A percentile compares a stretch with the other conserved stretches of the same genome.
Evolutionary conservation across 2,888 invertebrate species (phyloP).

Genomic region (Teinopalpus imperialis): DNA sequence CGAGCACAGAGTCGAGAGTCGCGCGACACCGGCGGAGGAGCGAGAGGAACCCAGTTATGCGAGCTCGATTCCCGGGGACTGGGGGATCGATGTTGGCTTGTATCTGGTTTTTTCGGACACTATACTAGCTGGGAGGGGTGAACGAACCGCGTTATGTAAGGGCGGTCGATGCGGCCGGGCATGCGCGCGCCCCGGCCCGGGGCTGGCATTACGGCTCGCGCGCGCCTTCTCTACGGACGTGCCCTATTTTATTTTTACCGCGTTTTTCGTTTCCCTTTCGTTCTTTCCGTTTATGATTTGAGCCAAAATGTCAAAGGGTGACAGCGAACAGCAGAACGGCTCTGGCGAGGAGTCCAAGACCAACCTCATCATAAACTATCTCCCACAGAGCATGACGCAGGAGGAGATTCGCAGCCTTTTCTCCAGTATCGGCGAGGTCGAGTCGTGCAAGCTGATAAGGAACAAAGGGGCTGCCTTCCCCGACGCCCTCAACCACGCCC

Average conservation of each 20-base stretch:
- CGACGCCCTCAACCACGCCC: slow-evolving; percentile 84
- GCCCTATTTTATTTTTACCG: slow-evolving; percentile 76
- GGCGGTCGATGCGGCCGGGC: slow-evolving; percentile 62
- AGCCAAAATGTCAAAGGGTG: slow-evolving; percentile 92
- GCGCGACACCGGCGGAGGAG: slow-evolving; percentile 20
- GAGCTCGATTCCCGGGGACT: slow-evolving; percentile 47
- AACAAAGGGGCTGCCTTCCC: slow-evolving; percentile 96
- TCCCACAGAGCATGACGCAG: slow-evolving; percentile 99
- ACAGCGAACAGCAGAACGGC: slow-evolving; percentile 92
- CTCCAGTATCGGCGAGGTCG: slow-evolving; percentile 99
- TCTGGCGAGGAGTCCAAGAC: slow-evolving; percentile 97
- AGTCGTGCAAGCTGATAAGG: slow-evolving; percentile 99
- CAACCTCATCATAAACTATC: slow-evolving; percentile 99
- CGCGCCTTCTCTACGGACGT: slow-evolving; percentile 77
- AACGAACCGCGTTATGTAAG: slow-evolving; percentile 79
- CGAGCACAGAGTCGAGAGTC: slow-evolving; percentile 31
- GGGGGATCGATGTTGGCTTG: slow-evolving; percentile 63
- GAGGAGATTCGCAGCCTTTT: slow-evolving; percentile 99
- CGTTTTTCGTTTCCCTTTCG: slow-evolving; percentile 82
- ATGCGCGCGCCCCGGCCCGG: slow-evolving; percentile 53
- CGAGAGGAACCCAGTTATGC: slow-evolving; percentile 34
- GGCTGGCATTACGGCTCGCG: slow-evolving; percentile 69
- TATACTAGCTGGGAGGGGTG: slow-evolving; percentile 76
- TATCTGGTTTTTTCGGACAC: slow-evolving; percentile 81
- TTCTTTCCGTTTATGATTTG: slow-evolving; percentile 82